Evolutionary conservation across 1,140 invertebrate species (phyloP).

Genomic region (Drosophila sulfurigaster): DNA sequence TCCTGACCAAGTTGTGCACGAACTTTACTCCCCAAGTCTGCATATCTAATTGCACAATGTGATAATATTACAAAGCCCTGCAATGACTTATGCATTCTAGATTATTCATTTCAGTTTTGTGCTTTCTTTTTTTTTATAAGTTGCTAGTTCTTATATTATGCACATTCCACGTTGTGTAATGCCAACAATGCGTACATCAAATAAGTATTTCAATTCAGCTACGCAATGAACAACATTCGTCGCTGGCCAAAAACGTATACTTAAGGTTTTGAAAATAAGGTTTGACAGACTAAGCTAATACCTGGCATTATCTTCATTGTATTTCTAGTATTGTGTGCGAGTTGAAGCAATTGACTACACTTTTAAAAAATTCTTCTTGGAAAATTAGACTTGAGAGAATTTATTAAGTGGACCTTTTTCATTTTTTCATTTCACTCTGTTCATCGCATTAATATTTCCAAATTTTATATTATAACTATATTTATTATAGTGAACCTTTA

Average conservation of each 20-base stretch:
- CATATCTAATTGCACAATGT: constrained; percentile 51
- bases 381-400: no score
- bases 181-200: constrained; percentile 50
- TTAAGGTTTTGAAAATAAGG: not conserved
- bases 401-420: no score
- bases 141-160: constrained; percentile 35
- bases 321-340: no score
- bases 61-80: constrained; percentile 38
- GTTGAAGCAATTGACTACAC: no score
- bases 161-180: constrained; percentile 36
- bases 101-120: constrained; percentile 8
- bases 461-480: no score
- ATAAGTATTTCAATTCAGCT: constrained; percentile 50
- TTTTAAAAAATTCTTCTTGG: no score
- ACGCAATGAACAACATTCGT: constrained; percentile 13
- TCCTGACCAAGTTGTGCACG: constrained; percentile 15
- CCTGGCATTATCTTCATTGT: not conserved
- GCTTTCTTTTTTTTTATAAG: not conserved
- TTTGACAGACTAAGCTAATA: not conserved
- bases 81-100: constrained; percentile 26
- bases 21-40: constrained; percentile 16
- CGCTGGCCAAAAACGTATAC: not conserved
- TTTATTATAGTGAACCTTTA: no score
- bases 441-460: no score
- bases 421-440: no score